These are phyloP conservation scores for Bombus difficillimus DNA, from an alignment of 1,140 invertebrate species.

Conservation along the genomic window DNA sequence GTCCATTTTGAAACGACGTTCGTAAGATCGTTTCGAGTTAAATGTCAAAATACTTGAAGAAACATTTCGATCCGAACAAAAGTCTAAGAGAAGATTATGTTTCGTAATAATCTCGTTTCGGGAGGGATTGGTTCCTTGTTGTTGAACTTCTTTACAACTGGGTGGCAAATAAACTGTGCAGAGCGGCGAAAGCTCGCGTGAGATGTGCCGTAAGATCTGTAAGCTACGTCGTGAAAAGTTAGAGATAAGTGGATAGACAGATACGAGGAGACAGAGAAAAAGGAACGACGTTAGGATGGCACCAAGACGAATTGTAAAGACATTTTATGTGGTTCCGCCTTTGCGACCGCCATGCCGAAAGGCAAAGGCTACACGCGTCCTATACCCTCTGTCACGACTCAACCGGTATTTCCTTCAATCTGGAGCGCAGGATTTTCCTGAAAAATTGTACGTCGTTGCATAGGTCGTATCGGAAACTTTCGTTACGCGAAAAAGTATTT, in stretches of 20 bases:
- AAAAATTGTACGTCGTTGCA: conserved; percentile 12
- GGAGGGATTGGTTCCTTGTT: no score
- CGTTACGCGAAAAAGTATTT: not conserved
- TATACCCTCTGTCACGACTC: conserved; percentile 4
- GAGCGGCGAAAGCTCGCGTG: not conserved
- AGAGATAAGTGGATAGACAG: conserved; percentile 46
- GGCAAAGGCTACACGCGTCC: conserved; percentile 18
- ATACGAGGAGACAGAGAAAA: conserved; percentile 29
- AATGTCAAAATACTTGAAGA: no score
- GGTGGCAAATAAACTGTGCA: not conserved
- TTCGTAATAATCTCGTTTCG: no score
- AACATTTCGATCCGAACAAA: no score
- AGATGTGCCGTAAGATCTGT: not conserved
- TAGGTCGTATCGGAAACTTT: not conserved
- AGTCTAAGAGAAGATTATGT: no score
- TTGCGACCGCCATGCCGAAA: conserved; percentile 1
- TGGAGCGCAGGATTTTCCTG: not conserved
- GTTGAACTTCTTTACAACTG: not conserved
- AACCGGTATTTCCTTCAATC: conserved; percentile 33
- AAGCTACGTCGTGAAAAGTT: conserved; percentile 45
- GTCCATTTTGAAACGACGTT: no score
- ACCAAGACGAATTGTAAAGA: conserved; percentile 43
- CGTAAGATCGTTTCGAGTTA: no score
- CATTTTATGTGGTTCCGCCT: conserved; percentile 43
- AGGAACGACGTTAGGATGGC: conserved; percentile 23